These are phyloP conservation scores for Anomalospiza imberbis DNA, from an alignment of 2,797 vertebrate species.

Conservation along the genomic window DNA sequence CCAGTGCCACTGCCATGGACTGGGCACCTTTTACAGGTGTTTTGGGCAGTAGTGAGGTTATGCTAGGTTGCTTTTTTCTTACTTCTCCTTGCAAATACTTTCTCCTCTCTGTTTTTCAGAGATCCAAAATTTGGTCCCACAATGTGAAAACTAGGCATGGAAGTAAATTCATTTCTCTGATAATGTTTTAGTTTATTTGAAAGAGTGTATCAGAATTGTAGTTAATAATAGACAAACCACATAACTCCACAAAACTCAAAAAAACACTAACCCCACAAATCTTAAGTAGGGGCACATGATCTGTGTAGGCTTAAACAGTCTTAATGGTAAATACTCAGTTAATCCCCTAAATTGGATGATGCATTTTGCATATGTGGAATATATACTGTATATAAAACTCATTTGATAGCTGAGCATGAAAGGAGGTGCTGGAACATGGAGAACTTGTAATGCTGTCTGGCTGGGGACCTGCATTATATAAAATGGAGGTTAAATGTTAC, in stretches of 20 bases:
- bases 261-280: neutral
- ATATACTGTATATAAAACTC: neutral
- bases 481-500: neutral
- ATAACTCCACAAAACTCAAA: neutral
- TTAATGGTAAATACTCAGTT: neutral
- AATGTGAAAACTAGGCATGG: neutral
- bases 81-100: neutral
- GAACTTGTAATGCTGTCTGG: neutral
- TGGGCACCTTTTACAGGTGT: neutral
- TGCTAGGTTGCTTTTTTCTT: neutral
- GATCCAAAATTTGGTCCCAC: neutral
- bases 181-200: neutral
- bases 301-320: neutral
- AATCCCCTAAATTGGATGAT: neutral
- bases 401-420: neutral
- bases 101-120: neutral
- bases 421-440: neutral
- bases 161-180: neutral
- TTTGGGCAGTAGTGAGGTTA: neutral
- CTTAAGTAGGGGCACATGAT: neutral
- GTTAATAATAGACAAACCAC: neutral
- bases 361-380: neutral
- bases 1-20: accelerated
- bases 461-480: neutral
- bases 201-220: neutral